A percentile compares a stretch with the other conserved stretches of the same genome.
Evolutionary conservation across 35 echinoderm and acorn worm genomes (phyloP).

Genomic region (Apostichopus parvimensis): DNA sequence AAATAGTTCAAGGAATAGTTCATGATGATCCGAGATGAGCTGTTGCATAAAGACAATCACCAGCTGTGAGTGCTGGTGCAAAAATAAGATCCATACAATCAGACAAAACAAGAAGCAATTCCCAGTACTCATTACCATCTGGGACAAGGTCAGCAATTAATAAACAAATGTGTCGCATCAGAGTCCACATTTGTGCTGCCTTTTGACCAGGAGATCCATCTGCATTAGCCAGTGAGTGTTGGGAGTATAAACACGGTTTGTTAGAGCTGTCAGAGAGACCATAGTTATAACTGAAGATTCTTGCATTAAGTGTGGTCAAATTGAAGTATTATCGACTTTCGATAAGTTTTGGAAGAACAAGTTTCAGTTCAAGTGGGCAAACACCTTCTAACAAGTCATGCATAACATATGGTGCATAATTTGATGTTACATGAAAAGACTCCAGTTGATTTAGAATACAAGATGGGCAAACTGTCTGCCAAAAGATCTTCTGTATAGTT

Average conservation of each 20-base stretch:
- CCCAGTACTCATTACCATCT: slow-evolving; percentile 19
- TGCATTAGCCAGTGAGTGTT: background rate
- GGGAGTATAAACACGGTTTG: background rate
- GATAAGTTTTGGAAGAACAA: too few relatives aligned
- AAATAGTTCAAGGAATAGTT: slow-evolving; percentile 44
- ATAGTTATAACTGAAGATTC: background rate
- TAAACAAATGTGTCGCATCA: background rate
- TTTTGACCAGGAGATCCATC: slow-evolving; percentile 15
- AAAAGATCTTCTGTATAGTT: slow-evolving; percentile 51
- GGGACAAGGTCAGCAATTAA: background rate
- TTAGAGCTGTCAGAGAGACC: background rate
- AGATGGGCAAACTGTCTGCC: background rate
- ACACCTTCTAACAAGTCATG: too few relatives aligned
- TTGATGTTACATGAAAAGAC: background rate
- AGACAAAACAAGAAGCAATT: background rate
- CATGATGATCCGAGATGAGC: slow-evolving; percentile 15
- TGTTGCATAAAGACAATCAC: background rate
- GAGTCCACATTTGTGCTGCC: slow-evolving; percentile 32
- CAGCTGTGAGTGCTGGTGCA: background rate
- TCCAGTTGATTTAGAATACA: background rate
- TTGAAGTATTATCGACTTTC: too few relatives aligned
- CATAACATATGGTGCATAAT: too few relatives aligned
- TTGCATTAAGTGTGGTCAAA: background rate
- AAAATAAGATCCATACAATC: slow-evolving; percentile 32
- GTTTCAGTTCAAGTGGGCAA: too few relatives aligned